Evolutionary conservation across 2,888 invertebrate species (phyloP).

Genomic region (Tortricodes alternella): DNA sequence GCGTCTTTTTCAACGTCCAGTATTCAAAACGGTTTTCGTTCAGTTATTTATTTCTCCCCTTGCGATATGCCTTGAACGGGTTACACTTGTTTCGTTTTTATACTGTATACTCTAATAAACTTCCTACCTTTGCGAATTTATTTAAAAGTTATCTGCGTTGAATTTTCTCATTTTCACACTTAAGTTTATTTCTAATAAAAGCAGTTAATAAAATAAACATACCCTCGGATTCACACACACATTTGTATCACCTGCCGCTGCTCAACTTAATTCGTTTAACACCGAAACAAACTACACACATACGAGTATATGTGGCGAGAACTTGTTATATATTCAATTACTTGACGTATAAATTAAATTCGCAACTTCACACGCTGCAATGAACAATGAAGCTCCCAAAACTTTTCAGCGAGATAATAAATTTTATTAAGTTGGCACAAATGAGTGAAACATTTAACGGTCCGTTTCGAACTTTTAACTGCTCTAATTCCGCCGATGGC

Average conservation of each 20-base stretch:
- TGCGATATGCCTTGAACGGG: too few relatives aligned
- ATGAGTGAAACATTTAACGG: slow-evolving; percentile 47
- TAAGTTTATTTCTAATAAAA: too few relatives aligned
- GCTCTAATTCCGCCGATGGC: slow-evolving; percentile 1
- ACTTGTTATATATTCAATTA: slow-evolving; percentile 31
- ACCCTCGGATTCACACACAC: not conserved
- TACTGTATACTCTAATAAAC: too few relatives aligned
- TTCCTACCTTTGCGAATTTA: too few relatives aligned
- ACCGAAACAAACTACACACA: slow-evolving; percentile 2
- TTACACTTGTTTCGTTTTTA: too few relatives aligned
- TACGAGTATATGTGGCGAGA: not conserved
- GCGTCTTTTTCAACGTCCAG: too few relatives aligned
- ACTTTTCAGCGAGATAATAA: slow-evolving; percentile 54
- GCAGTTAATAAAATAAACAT: too few relatives aligned
- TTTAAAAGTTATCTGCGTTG: too few relatives aligned
- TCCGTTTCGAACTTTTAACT: slow-evolving; percentile 35
- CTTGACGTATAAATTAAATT: slow-evolving; percentile 47
- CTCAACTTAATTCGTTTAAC: slow-evolving; percentile 5
- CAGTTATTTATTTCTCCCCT: too few relatives aligned
- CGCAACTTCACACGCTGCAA: slow-evolving; percentile 47
- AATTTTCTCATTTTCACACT: too few relatives aligned
- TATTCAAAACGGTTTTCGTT: too few relatives aligned
- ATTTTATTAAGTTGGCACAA: slow-evolving; percentile 50
- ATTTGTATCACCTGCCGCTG: not conserved
- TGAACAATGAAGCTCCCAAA: slow-evolving; percentile 48